Conservation (phyloP, 2,888 invertebrate genomes). For the Dynastes tityus region DNA sequence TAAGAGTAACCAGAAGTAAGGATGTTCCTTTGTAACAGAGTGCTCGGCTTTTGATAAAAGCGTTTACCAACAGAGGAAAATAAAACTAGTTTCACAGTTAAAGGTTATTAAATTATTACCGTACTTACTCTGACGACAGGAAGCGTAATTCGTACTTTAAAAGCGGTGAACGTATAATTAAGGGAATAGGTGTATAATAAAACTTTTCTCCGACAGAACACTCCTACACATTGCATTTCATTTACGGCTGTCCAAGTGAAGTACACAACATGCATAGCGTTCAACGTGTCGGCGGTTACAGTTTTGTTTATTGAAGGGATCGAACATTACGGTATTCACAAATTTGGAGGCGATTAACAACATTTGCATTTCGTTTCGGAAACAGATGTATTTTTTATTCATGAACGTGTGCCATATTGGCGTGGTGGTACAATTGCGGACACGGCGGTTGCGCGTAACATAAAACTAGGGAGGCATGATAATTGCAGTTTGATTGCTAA, state of each 20-base stretch:
- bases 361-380: constrained; percentile 43
- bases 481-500: constrained; percentile 62
- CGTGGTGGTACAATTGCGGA: constrained; percentile 56
- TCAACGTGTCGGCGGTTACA: constrained; percentile 2
- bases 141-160: constrained; percentile 2
- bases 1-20: no score
- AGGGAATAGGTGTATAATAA: constrained; percentile 31
- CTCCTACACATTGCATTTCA: constrained; percentile 13
- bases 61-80: background rate
- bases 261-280: background rate
- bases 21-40: no score
- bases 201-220: constrained; percentile 19
- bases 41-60: no score
- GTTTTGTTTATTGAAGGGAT: constrained; percentile 26
- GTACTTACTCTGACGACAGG: background rate
- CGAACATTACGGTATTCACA: constrained; percentile 8
- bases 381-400: constrained; percentile 48
- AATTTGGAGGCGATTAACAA: constrained; percentile 46
- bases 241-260: constrained; percentile 1
- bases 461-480: constrained; percentile 61
- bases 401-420: constrained; percentile 36
- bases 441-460: constrained; percentile 54
- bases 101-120: constrained; percentile 34
- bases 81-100: background rate
- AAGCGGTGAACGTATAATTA: constrained; percentile 33